Conservation (phyloP, 2,888 invertebrate species). For the Carterocephalus palaemon region DNA sequence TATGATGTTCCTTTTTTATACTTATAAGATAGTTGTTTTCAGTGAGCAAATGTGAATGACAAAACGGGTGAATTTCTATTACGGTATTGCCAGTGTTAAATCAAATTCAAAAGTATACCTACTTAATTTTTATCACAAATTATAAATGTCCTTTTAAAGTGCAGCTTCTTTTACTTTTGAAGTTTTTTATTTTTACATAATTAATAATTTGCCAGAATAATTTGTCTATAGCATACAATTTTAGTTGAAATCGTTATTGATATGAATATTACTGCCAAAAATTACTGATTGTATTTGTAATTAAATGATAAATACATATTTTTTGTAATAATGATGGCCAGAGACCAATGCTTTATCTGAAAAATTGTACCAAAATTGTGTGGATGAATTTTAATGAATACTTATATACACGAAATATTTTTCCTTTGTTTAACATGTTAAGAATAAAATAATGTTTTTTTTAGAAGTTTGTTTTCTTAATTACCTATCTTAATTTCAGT, state of each 20-base stretch:
- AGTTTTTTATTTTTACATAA: too few relatives aligned
- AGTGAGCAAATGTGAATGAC: too few relatives aligned
- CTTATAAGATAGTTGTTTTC: constrained; percentile 3
- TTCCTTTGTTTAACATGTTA: constrained; percentile 30
- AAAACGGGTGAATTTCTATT: too few relatives aligned
- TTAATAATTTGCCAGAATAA: constrained; percentile 1
- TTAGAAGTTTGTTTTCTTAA: constrained; percentile 22
- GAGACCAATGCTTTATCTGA: constrained; percentile 14
- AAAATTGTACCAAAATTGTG: constrained; percentile 16
- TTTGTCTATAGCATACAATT: neutral
- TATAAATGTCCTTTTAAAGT: too few relatives aligned
- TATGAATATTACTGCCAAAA: constrained; percentile 14
- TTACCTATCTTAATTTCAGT: neutral
- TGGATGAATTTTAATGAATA: constrained; percentile 16
- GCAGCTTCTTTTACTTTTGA: too few relatives aligned
- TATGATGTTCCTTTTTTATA: constrained; percentile 14
- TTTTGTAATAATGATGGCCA: constrained; percentile 16
- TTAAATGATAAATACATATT: constrained; percentile 11
- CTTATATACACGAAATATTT: constrained; percentile 9
- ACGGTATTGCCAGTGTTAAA: too few relatives aligned
- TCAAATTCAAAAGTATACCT: too few relatives aligned
- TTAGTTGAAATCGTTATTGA: neutral
- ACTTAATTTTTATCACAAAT: too few relatives aligned
- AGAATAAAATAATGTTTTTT: constrained; percentile 35
- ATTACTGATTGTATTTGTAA: constrained; percentile 14